A percentile compares a stretch with the other conserved stretches of the same genome.
phyloP scores from a whole-genome alignment of 2,113 vertebrate genomes.

The Anguilla japonica region DNA sequence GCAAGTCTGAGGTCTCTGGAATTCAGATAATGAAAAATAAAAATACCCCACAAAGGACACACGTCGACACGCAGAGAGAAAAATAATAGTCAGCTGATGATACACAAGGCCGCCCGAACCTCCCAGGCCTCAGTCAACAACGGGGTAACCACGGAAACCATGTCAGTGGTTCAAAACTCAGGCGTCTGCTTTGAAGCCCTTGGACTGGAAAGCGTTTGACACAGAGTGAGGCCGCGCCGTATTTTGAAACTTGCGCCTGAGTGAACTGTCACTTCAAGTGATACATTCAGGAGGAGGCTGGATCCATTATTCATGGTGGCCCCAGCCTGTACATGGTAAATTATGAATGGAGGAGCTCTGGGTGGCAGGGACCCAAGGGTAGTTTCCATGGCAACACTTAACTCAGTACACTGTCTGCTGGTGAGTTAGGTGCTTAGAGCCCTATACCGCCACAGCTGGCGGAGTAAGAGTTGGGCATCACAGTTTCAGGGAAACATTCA shows the following conservation, averaged over 20 bases:
- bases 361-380: slow-evolving; percentile 16
- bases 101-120: not conserved
- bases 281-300: slow-evolving; percentile 20
- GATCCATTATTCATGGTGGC: slow-evolving; percentile 45
- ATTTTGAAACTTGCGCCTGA: slow-evolving; percentile 10
- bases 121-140: not conserved
- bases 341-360: slow-evolving; percentile 35
- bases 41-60: slow-evolving; percentile 12
- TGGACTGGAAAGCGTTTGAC: not conserved
- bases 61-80: slow-evolving; percentile 16
- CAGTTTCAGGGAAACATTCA: not conserved
- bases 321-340: slow-evolving; percentile 43
- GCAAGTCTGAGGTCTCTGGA: slow-evolving; percentile 4
- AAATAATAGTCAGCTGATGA: slow-evolving; percentile 26
- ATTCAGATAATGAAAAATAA: slow-evolving; percentile 25
- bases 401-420: slow-evolving; percentile 21
- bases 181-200: slow-evolving; percentile 3
- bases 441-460: not conserved
- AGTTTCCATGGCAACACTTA: slow-evolving; percentile 34
- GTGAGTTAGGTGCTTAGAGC: not conserved
- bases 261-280: slow-evolving; percentile 12
- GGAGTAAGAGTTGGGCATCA: not conserved
- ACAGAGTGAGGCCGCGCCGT: not conserved
- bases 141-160: not conserved
- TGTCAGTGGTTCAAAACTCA: not conserved